phyloP scores from a whole-genome alignment of 2,888 invertebrate genomes.

The Epistrophe eligans region DNA sequence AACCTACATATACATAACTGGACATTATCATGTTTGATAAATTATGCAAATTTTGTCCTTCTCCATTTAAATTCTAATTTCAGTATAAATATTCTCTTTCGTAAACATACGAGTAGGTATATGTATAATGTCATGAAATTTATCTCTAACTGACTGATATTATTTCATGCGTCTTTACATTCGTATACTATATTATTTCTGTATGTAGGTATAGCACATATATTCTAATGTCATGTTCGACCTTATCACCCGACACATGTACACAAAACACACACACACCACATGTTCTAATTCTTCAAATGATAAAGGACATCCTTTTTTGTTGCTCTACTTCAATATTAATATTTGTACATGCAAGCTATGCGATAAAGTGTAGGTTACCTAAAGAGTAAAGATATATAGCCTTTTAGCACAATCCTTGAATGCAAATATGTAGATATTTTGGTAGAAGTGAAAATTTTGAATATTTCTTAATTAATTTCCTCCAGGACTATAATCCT shows the following conservation, averaged over 20 bases:
- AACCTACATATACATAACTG: background rate
- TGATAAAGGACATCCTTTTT: constrained; percentile 8
- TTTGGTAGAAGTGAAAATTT: constrained; percentile 8
- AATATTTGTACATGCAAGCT: constrained; percentile 9
- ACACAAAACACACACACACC: background rate
- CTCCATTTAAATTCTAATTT: constrained; percentile 22
- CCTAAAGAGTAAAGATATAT: too few species aligned
- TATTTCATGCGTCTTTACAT: constrained; percentile 31
- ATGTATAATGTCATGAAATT: constrained; percentile 41
- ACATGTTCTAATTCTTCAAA: constrained; percentile 10
- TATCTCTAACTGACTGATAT: constrained; percentile 64
- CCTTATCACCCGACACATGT: constrained; percentile 23
- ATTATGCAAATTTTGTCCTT: constrained; percentile 43
- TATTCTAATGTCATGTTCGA: constrained; percentile 6
- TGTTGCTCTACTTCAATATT: background rate
- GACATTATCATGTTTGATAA: constrained; percentile 43
- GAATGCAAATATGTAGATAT: constrained; percentile 37
- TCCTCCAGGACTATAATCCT: constrained; percentile 4
- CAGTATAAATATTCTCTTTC: constrained; percentile 35
- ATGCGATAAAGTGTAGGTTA: background rate
- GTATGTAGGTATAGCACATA: too few species aligned
- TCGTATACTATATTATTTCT: background rate
- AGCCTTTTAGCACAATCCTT: background rate
- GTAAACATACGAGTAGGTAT: background rate
- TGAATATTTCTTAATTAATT: constrained; percentile 66